Evolutionary conservation across 2,113 vertebrate genomes (phyloP).

Genomic region (Arizona elegans): DNA sequence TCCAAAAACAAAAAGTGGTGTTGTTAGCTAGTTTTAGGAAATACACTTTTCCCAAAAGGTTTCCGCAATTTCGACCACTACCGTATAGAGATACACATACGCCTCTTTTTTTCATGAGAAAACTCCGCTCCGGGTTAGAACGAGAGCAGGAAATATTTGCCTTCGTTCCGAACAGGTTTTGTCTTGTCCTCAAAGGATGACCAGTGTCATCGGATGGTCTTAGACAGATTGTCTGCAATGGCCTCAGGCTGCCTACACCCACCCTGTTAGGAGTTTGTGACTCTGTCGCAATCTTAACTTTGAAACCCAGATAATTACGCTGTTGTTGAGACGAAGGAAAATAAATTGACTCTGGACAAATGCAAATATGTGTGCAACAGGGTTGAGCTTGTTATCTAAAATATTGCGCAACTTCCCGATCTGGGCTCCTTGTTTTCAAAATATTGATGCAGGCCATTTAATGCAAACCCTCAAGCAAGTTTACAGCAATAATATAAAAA

Average conservation of each 20-base stretch:
- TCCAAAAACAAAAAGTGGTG: no score
- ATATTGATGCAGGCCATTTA: neutral
- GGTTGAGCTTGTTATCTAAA: neutral
- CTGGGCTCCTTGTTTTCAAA: neutral
- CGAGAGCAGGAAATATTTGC: neutral
- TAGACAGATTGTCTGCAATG: neutral
- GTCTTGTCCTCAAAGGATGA: neutral
- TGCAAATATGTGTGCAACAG: no score
- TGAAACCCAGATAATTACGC: neutral
- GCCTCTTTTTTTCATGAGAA: neutral
- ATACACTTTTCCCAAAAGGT: no score
- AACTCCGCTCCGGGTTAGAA: neutral
- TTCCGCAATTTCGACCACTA: no score
- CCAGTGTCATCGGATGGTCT: neutral
- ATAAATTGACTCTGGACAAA: neutral
- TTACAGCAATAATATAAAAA: neutral
- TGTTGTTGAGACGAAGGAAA: neutral
- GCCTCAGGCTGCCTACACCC: neutral
- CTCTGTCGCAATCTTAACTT: no score
- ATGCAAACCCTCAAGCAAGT: neutral
- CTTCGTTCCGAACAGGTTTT: neutral
- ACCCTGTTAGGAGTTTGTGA: neutral
- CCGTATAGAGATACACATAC: no score
- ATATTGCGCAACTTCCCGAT: accelerated
- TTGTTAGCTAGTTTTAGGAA: no score